These are phyloP conservation scores for Melanotaenia duboulayi DNA, from an alignment of 2,113 vertebrate genomes.

Conservation along the genomic window DNA sequence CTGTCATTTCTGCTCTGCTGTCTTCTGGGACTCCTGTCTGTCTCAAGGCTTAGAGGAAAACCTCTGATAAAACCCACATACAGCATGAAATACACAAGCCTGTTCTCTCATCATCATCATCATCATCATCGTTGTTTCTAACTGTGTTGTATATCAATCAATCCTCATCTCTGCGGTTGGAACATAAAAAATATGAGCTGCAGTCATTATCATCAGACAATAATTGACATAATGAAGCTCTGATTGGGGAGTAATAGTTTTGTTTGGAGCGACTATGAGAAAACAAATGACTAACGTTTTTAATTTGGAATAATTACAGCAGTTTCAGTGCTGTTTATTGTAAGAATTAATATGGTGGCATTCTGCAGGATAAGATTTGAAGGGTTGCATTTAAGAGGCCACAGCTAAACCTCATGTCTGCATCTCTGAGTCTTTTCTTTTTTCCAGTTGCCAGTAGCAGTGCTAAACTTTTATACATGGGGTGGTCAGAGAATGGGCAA, in stretches of 20 bases:
- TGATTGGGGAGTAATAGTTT: conserved; percentile 30
- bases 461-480: too few relatives aligned
- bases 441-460: too few relatives aligned
- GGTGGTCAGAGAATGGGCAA: too few relatives aligned
- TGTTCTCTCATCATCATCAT: not conserved
- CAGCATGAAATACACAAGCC: not conserved
- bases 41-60: conserved; percentile 12
- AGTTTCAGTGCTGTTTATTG: not conserved
- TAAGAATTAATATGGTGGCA: not conserved
- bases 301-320: conserved; percentile 5
- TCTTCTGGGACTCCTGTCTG: conserved; percentile 24
- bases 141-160: conserved; percentile 15
- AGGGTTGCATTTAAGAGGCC: not conserved
- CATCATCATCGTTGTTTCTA: not conserved
- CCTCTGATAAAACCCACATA: conserved; percentile 2
- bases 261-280: not conserved
- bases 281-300: conserved; percentile 3
- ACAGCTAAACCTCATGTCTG: not conserved
- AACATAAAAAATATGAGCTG: not conserved
- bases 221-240: conserved; percentile 30
- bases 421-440: too few relatives aligned
- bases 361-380: not conserved
- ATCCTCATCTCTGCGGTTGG: conserved; percentile 2
- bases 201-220: not conserved
- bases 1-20: not conserved